Conservation (phyloP, 2,888 invertebrate genomes). For the Torymus auratus region DNA sequence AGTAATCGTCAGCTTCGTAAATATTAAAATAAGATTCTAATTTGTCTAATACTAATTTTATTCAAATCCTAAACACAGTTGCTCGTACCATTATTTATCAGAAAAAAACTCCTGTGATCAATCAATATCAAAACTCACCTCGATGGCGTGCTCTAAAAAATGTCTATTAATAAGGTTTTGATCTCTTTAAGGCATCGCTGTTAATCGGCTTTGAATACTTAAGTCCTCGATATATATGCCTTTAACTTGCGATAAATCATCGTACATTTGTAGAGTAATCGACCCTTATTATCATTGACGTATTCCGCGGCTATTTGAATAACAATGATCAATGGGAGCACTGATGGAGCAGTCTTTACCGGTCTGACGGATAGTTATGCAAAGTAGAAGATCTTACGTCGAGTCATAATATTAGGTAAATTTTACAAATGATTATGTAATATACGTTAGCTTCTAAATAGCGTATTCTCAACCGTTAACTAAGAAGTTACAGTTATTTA, state of each 20-base stretch:
- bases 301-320: conserved; percentile 70
- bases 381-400: conserved; percentile 63
- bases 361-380: conserved; percentile 65
- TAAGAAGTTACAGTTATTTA: too few relatives aligned
- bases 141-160: neutral
- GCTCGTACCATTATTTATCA: neutral
- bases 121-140: conserved; percentile 19
- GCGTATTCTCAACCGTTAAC: too few relatives aligned
- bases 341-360: conserved; percentile 65
- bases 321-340: conserved; percentile 67
- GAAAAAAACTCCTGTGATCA: conserved; percentile 27
- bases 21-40: conserved; percentile 9
- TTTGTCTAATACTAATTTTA: conserved; percentile 1
- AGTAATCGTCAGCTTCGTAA: neutral
- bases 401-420: conserved; percentile 69
- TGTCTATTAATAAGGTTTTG: conserved; percentile 12
- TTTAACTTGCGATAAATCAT: conserved; percentile 40
- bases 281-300: conserved; percentile 56
- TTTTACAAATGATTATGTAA: conserved; percentile 66
- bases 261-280: conserved; percentile 20
- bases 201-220: conserved; percentile 48
- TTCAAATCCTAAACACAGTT: neutral
- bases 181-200: conserved; percentile 22
- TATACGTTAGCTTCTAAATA: conserved; percentile 5
- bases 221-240: conserved; percentile 8